These are phyloP conservation scores for Argya squamiceps DNA, from an alignment of 2,797 vertebrate genomes.

Conservation along the genomic window DNA sequence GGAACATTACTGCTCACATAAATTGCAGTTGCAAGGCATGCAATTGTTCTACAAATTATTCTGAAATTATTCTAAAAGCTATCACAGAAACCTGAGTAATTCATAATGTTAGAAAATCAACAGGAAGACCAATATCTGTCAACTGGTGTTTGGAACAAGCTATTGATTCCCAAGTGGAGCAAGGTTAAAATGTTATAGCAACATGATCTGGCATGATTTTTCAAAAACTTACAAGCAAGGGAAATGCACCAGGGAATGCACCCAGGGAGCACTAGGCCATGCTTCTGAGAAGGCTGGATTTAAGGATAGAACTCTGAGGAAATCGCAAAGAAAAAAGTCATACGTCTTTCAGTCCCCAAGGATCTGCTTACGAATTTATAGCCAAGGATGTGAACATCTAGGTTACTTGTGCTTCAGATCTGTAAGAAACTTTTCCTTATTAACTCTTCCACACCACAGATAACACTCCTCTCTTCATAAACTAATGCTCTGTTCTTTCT, in stretches of 20 bases:
- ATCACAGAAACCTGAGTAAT: neutral
- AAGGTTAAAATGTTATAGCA: conserved; percentile 47
- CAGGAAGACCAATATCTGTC: conserved; percentile 33
- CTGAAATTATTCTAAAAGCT: conserved; percentile 3
- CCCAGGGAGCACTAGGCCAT: neutral
- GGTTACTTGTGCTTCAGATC: neutral
- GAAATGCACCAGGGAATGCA: conserved; percentile 9
- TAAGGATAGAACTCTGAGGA: neutral
- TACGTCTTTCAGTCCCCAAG: neutral
- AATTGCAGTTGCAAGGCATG: neutral
- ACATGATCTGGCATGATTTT: conserved; percentile 13
- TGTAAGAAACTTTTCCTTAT: neutral
- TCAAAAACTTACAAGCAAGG: conserved; percentile 16
- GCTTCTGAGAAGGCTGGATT: conserved; percentile 9
- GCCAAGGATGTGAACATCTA: neutral
- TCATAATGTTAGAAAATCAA: neutral
- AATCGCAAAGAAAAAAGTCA: conserved; percentile 12
- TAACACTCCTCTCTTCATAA: neutral
- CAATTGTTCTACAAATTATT: neutral
- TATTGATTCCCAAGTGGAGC: conserved; percentile 8
- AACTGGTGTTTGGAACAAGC: conserved; percentile 9
- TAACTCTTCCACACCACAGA: neutral
- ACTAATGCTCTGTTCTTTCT: neutral
- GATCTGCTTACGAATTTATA: conserved; percentile 7
- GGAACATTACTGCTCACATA: neutral